Evolutionary conservation across 2,113 vertebrate species (phyloP).

Genomic region (Barnardius zonarius): DNA sequence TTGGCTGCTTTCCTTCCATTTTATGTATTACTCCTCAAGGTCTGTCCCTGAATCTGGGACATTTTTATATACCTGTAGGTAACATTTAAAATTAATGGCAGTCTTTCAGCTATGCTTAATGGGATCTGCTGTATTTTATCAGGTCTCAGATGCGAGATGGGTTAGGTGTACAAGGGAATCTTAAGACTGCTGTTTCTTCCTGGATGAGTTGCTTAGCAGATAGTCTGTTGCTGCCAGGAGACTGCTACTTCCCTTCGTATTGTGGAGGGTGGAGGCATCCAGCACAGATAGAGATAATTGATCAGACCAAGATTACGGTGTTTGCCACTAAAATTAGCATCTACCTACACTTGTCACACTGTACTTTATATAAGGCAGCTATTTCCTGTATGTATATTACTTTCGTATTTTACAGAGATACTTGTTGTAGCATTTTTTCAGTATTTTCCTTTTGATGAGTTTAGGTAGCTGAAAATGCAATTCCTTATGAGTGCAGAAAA

Average conservation of each 20-base stretch:
- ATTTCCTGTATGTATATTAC: background rate
- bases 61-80: slow-evolving; percentile 33
- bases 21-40: slow-evolving; percentile 33
- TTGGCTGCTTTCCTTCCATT: slow-evolving; percentile 21
- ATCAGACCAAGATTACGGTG: slow-evolving; percentile 7
- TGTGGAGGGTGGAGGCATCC: background rate
- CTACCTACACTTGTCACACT: background rate
- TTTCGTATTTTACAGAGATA: background rate
- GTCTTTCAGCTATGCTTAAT: slow-evolving; percentile 20
- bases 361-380: background rate
- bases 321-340: slow-evolving; percentile 13
- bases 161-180: background rate
- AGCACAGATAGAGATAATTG: background rate
- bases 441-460: background rate
- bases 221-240: background rate
- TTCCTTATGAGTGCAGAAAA: background rate
- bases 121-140: slow-evolving; percentile 9
- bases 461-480: background rate
- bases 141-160: background rate
- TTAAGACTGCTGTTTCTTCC: background rate
- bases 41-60: slow-evolving; percentile 30
- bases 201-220: background rate
- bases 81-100: slow-evolving; percentile 30
- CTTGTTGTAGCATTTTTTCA: background rate
- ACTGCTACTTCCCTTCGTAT: background rate